These are phyloP conservation scores for Rutpela maculata DNA, from an alignment of 2,888 invertebrate species.

Conservation along the genomic window DNA sequence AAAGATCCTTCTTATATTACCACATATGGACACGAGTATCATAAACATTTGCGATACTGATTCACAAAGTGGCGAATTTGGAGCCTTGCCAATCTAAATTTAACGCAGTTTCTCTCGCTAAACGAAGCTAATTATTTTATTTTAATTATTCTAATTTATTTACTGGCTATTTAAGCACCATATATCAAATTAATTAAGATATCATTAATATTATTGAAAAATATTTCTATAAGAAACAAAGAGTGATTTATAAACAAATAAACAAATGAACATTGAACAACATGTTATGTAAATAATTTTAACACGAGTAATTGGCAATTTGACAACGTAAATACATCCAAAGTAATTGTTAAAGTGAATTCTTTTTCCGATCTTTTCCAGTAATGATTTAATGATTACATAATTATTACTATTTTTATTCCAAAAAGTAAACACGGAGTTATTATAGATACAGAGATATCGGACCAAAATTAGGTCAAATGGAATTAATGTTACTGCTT, in stretches of 20 bases:
- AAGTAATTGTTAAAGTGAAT: not conserved
- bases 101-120: slow-evolving; percentile 6
- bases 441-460: too few relatives aligned
- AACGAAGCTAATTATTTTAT: not conserved
- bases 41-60: slow-evolving; percentile 5
- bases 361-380: not conserved
- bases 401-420: not conserved
- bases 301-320: not conserved
- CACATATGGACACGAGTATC: slow-evolving; percentile 1
- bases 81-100: slow-evolving; percentile 16
- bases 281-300: not conserved
- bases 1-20: not conserved
- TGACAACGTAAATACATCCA: not conserved
- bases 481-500: too few relatives aligned
- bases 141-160: not conserved
- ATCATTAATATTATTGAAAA: not conserved
- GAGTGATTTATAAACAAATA: not conserved
- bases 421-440: too few relatives aligned
- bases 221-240: not conserved
- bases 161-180: not conserved
- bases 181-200: not conserved
- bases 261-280: not conserved
- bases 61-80: slow-evolving; percentile 24
- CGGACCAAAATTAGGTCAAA: too few relatives aligned
- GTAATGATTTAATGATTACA: not conserved